Evolutionary conservation across 1,140 invertebrate genomes (phyloP).

Genomic region (Aporrectodea caliginosa): DNA sequence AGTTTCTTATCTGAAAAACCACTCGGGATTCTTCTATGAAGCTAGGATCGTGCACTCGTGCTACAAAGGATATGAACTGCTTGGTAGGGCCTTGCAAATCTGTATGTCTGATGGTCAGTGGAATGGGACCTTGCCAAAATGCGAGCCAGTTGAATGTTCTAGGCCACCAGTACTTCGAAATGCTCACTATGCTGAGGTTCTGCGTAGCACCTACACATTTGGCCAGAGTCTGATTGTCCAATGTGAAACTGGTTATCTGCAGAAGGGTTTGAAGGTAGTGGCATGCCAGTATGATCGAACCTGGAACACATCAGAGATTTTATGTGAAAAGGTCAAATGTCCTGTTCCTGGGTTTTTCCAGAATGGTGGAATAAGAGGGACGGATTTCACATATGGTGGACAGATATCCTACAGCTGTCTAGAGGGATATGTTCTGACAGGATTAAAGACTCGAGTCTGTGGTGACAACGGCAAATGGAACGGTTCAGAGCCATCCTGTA

Average conservation of each 20-base stretch:
- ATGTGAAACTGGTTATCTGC: not conserved
- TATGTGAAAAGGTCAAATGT: not conserved
- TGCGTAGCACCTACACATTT: not conserved
- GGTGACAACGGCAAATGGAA: constrained; percentile 81
- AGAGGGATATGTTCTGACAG: constrained; percentile 59
- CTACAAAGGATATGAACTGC: constrained; percentile 75
- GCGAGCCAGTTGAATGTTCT: constrained; percentile 39
- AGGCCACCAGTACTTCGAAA: constrained; percentile 21
- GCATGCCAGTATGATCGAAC: not conserved
- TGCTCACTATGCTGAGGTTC: not conserved
- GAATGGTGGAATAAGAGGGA: not conserved
- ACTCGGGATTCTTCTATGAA: constrained; percentile 28
- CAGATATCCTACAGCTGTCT: constrained; percentile 42
- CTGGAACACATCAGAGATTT: constrained; percentile 13
- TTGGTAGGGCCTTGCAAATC: constrained; percentile 68
- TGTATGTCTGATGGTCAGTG: constrained; percentile 44
- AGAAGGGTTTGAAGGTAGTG: not conserved
- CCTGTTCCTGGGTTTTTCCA: not conserved
- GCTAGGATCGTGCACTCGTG: constrained; percentile 74
- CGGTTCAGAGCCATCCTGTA: constrained; percentile 64
- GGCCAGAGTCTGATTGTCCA: not conserved
- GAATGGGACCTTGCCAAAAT: constrained; percentile 52
- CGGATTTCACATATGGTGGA: constrained; percentile 4
- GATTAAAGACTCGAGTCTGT: constrained; percentile 59
- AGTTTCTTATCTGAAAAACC: not conserved